Evolutionary conservation across 2,888 invertebrate genomes (phyloP), one percentile per base, ranked within the genome.

Genomic region (Aphodius granarius): DNA sequence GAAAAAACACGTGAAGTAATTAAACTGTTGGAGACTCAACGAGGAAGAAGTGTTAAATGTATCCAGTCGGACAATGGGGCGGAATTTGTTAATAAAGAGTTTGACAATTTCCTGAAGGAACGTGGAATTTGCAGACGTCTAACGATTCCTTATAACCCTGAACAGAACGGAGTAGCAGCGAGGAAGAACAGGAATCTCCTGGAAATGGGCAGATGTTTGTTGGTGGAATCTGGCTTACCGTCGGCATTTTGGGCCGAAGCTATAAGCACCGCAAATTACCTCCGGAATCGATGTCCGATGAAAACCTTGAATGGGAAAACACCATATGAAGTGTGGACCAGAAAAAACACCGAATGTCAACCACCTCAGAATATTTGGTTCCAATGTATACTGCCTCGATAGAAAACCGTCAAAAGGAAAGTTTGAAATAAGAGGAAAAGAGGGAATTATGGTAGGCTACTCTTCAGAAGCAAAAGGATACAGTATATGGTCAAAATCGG

Each of bases 171-270:
- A 9, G 20, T 71, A 2, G 71, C 71, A 3, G 71, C 20, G 63
- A 63, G 74, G 23, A 80, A 81, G 66, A 84, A 84, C 21, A 72
- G 82, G 0, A 84, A 82, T 3, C 76, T 85, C 0, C 76, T 84
- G 65, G 83, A 85, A 19, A 79, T 76, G 21, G 82, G 82, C 0
- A 76, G 83, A 23, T 82, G 83, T 43, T 76, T 85, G 75, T 43
- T 86, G 16, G 68, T 79, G 0, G 75, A 84, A 22, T n/a, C n/a
- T n/a, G n/a, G n/a, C n/a, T n/a, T n/a, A n/a, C n/a, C n/a, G n/a
- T n/a, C n/a, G n/a, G n/a, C n/a, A n/a, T n/a, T n/a, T n/a, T 86
- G 85, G 84, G 83, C 82, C 3, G 85, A 86, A 75, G 85, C 85
- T 2, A 78, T 84, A 9, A 78, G 78, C 62, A 82, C 81, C 13